A percentile compares a stretch with the other conserved stretches of the same genome.
Conservation (phyloP, 23 tunicate species). For the Diplosoma virens region DNA sequence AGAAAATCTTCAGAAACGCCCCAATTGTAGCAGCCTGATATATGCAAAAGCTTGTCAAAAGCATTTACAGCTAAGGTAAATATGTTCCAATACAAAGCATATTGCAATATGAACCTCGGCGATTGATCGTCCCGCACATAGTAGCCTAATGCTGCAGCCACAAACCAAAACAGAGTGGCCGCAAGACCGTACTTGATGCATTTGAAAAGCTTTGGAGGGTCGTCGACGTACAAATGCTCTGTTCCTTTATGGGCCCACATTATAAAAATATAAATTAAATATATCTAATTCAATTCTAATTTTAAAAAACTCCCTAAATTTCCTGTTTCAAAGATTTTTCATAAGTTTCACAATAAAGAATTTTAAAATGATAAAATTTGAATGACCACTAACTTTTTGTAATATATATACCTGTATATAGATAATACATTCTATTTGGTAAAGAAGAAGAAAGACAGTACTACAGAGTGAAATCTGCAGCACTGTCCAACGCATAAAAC, state of each 20-base stretch:
- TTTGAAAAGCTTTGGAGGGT: conserved; percentile 14
- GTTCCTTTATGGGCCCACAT: background rate
- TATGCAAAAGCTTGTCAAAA: background rate
- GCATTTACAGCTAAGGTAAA: background rate
- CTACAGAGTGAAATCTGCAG: too few species aligned
- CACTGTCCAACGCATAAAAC: too few species aligned
- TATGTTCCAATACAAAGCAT: background rate
- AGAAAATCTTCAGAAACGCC: conserved; percentile 5
- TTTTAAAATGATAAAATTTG: too few species aligned
- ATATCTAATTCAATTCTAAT: too few species aligned
- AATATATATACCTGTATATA: too few species aligned
- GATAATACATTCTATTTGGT: too few species aligned
- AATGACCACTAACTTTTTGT: too few species aligned
- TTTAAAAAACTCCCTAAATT: too few species aligned
- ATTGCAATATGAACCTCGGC: background rate
- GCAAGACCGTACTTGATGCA: background rate
- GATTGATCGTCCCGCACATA: background rate
- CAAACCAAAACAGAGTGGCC: background rate
- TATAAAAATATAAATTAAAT: too few species aligned
- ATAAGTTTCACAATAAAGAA: too few species aligned
- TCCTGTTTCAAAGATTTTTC: too few species aligned
- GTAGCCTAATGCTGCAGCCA: background rate
- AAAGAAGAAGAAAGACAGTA: too few species aligned
- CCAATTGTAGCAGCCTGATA: background rate
- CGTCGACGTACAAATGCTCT: conserved; percentile 6